Conservation (phyloP, 2,113 vertebrate genomes). For the Panthera leo region DNA sequence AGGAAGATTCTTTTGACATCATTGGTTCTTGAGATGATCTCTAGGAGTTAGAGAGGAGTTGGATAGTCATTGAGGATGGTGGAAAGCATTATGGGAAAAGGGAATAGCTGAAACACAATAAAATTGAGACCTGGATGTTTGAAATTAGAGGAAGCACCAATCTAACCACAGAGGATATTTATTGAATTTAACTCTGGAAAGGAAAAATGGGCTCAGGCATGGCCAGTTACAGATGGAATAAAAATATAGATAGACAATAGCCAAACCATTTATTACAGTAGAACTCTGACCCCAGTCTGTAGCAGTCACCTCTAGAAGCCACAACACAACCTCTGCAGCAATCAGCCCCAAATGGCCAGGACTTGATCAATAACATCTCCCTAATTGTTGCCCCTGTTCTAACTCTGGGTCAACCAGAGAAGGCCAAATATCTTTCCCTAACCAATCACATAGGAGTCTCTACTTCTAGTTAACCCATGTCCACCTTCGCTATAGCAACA, state of each 20-base stretch:
- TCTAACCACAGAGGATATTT: not conserved
- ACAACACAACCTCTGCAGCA: not conserved
- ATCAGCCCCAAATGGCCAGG: not conserved
- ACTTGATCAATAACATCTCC: not conserved
- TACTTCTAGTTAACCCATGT: not conserved
- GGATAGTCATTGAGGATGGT: too few species aligned
- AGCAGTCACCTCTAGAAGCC: not conserved
- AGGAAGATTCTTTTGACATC: not conserved
- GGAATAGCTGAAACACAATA: not conserved
- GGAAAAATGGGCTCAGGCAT: not conserved
- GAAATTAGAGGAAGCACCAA: not conserved
- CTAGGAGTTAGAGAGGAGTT: not conserved
- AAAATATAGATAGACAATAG: not conserved
- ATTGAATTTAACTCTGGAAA: not conserved
- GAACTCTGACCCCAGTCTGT: not conserved
- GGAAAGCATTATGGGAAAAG: not conserved
- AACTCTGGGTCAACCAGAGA: not conserved
- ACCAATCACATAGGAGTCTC: not conserved
- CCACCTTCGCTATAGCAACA: not conserved
- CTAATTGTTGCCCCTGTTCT: not conserved
- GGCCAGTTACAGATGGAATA: not conserved
- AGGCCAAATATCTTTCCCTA: not conserved
- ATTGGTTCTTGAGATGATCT: not conserved
- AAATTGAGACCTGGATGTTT: not conserved
- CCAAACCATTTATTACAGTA: not conserved